A percentile compares a stretch with the other conserved stretches of the same genome.
Evolutionary conservation across 1,140 invertebrate genomes (phyloP).

Genomic region (Drosophila sproati): DNA sequence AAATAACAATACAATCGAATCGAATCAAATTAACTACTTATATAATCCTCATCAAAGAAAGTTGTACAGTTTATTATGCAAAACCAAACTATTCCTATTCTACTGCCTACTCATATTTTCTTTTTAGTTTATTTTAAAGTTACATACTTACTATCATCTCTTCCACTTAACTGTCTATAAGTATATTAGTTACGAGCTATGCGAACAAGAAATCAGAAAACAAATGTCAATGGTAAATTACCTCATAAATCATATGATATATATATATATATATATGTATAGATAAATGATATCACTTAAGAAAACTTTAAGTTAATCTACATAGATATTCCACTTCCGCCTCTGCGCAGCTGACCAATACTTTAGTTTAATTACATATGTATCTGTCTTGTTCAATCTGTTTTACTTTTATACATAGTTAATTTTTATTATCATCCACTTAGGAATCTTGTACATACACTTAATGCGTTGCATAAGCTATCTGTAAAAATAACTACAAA

Average conservation of each 20-base stretch:
- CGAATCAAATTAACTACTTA: slow-evolving; percentile 41
- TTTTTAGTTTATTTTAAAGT: slow-evolving; percentile 40
- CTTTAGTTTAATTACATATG: neutral
- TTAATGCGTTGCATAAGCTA: neutral
- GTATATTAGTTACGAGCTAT: slow-evolving; percentile 32
- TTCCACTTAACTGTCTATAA: slow-evolving; percentile 30
- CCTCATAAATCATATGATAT: neutral
- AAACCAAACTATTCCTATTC: slow-evolving; percentile 42
- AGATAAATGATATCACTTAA: neutral
- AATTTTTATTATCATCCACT: neutral
- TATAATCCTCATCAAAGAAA: slow-evolving; percentile 58
- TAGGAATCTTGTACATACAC: slow-evolving; percentile 30
- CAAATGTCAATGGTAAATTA: slow-evolving; percentile 13
- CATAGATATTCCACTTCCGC: neutral
- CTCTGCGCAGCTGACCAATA: neutral
- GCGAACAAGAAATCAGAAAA: neutral
- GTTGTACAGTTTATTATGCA: slow-evolving; percentile 75
- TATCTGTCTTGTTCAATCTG: neutral
- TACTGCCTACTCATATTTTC: slow-evolving; percentile 13
- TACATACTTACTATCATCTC: slow-evolving; percentile 28
- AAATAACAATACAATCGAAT: slow-evolving; percentile 49
- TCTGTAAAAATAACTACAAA: too few relatives aligned
- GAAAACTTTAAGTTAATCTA: neutral
- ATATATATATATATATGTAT: neutral
- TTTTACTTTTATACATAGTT: neutral